Evolutionary conservation across 2,113 vertebrate genomes (phyloP), one percentile per base, ranked within the genome.

Genomic region (Neotoma lepida): DNA sequence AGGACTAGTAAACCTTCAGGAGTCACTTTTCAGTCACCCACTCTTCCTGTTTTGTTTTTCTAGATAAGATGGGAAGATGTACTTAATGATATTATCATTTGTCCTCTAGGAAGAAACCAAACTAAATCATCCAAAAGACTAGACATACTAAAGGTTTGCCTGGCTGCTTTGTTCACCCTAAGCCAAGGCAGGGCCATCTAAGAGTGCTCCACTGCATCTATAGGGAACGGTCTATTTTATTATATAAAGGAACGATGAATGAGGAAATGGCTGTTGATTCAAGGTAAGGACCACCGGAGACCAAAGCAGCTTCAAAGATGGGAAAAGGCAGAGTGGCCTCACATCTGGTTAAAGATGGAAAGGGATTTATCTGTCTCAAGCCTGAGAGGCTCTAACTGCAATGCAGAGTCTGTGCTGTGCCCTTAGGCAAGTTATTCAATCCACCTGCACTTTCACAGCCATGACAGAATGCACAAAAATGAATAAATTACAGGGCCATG

Each of bases 61-160:
- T 26, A 91, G 87, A 26, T 76, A 68, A 88, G 44, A 26, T 24
- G 30, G 4, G n/a, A 94, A 81, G 61, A 78, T 0, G 13, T 13
- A 44, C 10, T 78, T 68, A 68, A 30, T 2, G 68, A 49, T 8
- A 39, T 15, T 66, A 9, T 51, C 9, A 10, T 22, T 3, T 30
- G 39, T 82, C 61, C 86, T 92, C 71, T 12, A 33, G 26, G 33
- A 68, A 77, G n/a, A 86, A 54, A 41, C 13, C 80, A 82, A 41
- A 41, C n/a, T 54, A 58, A 56, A 61, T 39, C 13, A 39, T 44
- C 39, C 28, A 33, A 30, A 10, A 78, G 58, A 61, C 39, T 0
- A 6, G n/a, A 3, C 5, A 7, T 7, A 51, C 3, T 51, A 26
- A 9, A 3, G 1, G 24, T 0, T 3, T 1, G 30, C 17, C 66